These are phyloP conservation scores for Micromussa lordhowensis DNA, from an alignment of 92 coral and sea anemone genomes.

Conservation along the genomic window DNA sequence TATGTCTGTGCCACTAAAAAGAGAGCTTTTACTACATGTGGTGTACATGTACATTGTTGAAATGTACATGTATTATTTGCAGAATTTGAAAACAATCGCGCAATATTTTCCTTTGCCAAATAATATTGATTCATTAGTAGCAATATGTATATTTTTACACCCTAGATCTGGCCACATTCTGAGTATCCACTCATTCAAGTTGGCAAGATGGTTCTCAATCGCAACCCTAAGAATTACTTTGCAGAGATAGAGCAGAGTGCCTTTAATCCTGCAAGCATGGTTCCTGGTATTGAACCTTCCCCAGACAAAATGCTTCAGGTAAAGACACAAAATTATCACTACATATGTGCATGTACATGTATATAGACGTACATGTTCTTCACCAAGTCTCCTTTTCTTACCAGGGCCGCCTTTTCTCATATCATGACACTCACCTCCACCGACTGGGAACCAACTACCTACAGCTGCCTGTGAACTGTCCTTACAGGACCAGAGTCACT, in stretches of 20 bases:
- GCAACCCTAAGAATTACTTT: slow-evolving; percentile 95
- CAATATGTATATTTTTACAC: not conserved
- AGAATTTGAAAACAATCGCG: no score
- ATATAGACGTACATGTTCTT: no score
- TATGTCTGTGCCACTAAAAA: no score
- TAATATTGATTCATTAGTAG: not conserved
- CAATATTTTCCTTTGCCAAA: not conserved
- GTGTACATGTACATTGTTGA: no score
- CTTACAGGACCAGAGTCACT: slow-evolving; percentile 77
- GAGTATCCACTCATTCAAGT: slow-evolving; percentile 92
- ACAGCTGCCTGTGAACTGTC: slow-evolving; percentile 97
- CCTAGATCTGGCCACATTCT: slow-evolving; percentile 93
- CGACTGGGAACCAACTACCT: slow-evolving; percentile 94
- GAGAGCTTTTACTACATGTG: no score
- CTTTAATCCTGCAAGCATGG: slow-evolving; percentile 94
- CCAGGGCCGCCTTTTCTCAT: slow-evolving; percentile 98
- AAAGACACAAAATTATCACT: not conserved
- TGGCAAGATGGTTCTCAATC: slow-evolving; percentile 94
- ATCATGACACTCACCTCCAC: slow-evolving; percentile 98
- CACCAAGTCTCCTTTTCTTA: not conserved
- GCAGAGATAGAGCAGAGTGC: slow-evolving; percentile 99
- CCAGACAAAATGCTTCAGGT: slow-evolving; percentile 99
- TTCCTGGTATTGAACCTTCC: slow-evolving; percentile 95
- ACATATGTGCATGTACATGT: no score
- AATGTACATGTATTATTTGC: no score